phyloP scores from a whole-genome alignment of 2,797 vertebrate genomes.

The Benthosema pterotum region DNA sequence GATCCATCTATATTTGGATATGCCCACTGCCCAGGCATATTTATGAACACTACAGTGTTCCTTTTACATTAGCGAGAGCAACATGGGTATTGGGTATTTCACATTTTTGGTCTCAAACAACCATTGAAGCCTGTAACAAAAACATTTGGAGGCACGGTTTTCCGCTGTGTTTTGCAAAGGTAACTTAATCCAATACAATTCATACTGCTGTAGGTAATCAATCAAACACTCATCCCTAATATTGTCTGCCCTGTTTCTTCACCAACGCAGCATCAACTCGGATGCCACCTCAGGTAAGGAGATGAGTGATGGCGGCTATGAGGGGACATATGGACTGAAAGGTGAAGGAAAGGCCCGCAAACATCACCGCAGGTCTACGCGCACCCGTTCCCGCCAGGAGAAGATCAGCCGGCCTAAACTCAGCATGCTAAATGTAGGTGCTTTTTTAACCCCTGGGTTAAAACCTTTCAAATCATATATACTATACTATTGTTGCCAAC shows the following conservation, averaged over 20 bases:
- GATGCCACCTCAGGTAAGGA: slow-evolving; percentile 92
- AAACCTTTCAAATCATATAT: too few relatives aligned
- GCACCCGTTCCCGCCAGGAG: slow-evolving; percentile 91
- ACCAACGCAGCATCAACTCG: slow-evolving; percentile 80
- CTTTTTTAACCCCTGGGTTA: too few relatives aligned
- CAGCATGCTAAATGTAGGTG: slow-evolving; percentile 92
- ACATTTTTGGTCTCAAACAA: slow-evolving; percentile 2
- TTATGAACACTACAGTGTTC: neutral
- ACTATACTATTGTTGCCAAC: too few relatives aligned
- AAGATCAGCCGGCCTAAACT: slow-evolving; percentile 89
- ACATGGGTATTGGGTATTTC: neutral
- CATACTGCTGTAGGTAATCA: neutral
- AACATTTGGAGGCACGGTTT: neutral
- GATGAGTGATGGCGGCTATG: slow-evolving; percentile 92
- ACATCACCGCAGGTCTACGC: slow-evolving; percentile 90
- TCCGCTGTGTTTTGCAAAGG: neutral
- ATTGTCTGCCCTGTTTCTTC: neutral
- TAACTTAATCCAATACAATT: neutral
- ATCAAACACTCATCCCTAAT: neutral
- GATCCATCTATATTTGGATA: neutral
- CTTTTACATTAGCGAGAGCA: neutral
- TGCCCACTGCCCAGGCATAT: neutral
- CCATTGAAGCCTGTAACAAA: neutral
- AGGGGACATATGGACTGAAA: slow-evolving; percentile 85
- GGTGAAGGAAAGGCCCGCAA: slow-evolving; percentile 88